A percentile compares a stretch with the other conserved stretches of the same genome.
Evolutionary conservation across 2,113 vertebrate species (phyloP).

Genomic region (Sisor rabdophorus): DNA sequence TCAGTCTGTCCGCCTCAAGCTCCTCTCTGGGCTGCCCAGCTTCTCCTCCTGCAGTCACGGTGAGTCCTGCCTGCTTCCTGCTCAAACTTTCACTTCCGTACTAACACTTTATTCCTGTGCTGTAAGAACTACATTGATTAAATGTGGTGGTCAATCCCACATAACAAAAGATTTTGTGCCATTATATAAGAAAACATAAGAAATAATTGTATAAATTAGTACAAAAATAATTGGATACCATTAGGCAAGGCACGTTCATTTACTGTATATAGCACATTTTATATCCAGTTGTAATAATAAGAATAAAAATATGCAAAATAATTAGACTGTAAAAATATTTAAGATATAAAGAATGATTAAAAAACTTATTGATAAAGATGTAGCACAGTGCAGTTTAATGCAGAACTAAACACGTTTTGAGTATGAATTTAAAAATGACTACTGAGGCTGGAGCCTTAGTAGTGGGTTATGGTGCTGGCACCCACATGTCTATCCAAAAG

Average conservation of each 20-base stretch:
- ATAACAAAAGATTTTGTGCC: background rate
- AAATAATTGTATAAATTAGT: background rate
- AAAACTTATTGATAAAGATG: too few relatives aligned
- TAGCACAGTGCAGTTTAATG: too few relatives aligned
- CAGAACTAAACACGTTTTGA: too few relatives aligned
- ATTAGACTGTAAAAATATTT: too few relatives aligned
- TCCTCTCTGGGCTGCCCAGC: constrained; percentile 85
- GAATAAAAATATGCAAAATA: too few relatives aligned
- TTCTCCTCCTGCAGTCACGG: constrained; percentile 78
- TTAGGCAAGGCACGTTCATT: background rate
- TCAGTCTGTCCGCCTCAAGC: constrained; percentile 84
- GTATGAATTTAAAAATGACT: too few relatives aligned
- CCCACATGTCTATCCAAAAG: too few relatives aligned
- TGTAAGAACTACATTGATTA: too few relatives aligned
- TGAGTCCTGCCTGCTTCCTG: constrained; percentile 66
- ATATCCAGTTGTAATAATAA: too few relatives aligned
- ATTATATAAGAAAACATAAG: background rate
- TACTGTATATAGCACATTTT: background rate
- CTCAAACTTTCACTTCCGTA: background rate
- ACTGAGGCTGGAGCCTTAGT: too few relatives aligned
- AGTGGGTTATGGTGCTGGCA: too few relatives aligned
- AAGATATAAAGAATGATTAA: too few relatives aligned
- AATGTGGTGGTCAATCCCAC: background rate
- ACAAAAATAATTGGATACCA: background rate
- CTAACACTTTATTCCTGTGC: constrained; percentile 9